phyloP scores from a whole-genome alignment of 2,888 invertebrate genomes.

The Meghimatium bilineatum region DNA sequence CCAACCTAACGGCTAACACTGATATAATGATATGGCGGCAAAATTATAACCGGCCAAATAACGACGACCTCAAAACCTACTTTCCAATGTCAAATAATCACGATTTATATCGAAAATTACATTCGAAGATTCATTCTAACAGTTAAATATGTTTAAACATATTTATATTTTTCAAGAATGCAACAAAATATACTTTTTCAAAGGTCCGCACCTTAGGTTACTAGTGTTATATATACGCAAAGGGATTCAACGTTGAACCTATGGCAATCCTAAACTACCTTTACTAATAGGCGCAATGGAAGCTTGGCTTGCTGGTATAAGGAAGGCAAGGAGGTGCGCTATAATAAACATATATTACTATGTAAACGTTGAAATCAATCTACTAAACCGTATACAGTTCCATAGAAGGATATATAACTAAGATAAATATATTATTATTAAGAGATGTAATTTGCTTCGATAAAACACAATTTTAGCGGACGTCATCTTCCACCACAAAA shows the following conservation, averaged over 20 bases:
- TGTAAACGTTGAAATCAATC: no score
- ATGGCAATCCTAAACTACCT: background rate
- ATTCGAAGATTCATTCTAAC: background rate
- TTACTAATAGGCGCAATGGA: constrained; percentile 29
- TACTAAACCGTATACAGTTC: no score
- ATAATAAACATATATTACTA: background rate
- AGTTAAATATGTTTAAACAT: background rate
- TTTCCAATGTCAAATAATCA: constrained; percentile 22
- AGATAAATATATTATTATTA: background rate
- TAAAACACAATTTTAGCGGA: constrained; percentile 42
- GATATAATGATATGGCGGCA: constrained; percentile 12
- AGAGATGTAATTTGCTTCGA: background rate
- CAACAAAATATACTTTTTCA: background rate
- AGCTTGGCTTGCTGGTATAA: background rate
- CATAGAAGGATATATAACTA: background rate
- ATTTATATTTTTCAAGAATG: background rate
- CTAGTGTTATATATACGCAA: no score
- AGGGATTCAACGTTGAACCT: background rate
- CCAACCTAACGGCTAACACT: no score
- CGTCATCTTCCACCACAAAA: constrained; percentile 2
- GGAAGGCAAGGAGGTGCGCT: background rate
- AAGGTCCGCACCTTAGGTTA: background rate
- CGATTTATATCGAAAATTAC: background rate
- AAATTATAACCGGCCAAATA: background rate
- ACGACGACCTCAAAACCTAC: constrained; percentile 35